A percentile compares a stretch with the other conserved stretches of the same genome.
These are phyloP conservation scores for Trachelus tabidus DNA, from an alignment of 2,888 invertebrate species.

Conservation along the genomic window DNA sequence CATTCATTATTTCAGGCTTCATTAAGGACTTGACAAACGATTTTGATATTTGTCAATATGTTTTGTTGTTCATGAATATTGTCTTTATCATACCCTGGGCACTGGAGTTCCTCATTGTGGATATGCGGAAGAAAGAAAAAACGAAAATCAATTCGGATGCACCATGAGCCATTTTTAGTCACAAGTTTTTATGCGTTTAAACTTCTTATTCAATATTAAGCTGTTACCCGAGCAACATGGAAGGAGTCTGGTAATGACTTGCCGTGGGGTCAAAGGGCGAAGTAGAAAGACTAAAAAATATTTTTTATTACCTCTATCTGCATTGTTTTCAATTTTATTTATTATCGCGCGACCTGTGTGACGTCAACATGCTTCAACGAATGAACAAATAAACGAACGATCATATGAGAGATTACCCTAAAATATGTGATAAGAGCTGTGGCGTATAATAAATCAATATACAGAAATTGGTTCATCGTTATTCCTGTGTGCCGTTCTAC, in stretches of 20 bases:
- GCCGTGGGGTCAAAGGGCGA: neutral
- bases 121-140: slow-evolving; percentile 24
- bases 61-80: slow-evolving; percentile 75
- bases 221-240: neutral
- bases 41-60: slow-evolving; percentile 75
- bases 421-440: neutral
- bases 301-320: neutral
- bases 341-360: neutral
- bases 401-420: neutral
- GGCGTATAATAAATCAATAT: neutral
- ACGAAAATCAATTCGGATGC: slow-evolving; percentile 3
- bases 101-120: slow-evolving; percentile 67
- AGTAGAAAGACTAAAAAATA: neutral
- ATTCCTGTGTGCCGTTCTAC: slow-evolving; percentile 63
- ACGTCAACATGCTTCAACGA: neutral
- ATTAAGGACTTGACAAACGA: slow-evolving; percentile 74
- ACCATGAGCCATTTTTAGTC: neutral
- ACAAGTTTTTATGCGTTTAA: neutral
- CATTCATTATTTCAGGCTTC: slow-evolving; percentile 68
- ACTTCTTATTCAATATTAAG: neutral
- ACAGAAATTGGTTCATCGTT: neutral
- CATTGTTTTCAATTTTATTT: neutral
- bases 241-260: neutral
- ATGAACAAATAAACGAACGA: neutral
- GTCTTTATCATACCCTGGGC: slow-evolving; percentile 78